These are phyloP conservation scores for Agelaius tricolor DNA, from an alignment of 2,113 vertebrate genomes.

Conservation along the genomic window DNA sequence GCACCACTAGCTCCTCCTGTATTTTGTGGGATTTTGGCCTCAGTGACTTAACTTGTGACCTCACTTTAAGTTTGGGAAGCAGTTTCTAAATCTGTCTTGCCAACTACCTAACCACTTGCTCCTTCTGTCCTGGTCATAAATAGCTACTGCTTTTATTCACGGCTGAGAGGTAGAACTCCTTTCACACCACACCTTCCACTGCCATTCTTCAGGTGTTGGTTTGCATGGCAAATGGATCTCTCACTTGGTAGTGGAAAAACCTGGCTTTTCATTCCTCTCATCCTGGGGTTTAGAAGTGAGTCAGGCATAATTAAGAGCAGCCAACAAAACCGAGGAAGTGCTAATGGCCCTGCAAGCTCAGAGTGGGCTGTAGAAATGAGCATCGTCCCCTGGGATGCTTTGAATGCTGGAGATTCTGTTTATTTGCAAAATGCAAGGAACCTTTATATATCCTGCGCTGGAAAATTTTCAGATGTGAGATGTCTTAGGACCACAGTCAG, in stretches of 20 bases:
- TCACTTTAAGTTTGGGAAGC: neutral
- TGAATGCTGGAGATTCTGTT: neutral
- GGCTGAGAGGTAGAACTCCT: neutral
- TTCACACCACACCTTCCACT: neutral
- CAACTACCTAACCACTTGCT: neutral
- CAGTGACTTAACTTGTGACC: neutral
- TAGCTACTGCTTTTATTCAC: neutral
- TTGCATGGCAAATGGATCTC: neutral
- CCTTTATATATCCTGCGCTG: neutral
- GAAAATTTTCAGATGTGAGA: neutral
- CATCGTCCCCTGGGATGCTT: neutral
- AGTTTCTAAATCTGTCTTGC: neutral
- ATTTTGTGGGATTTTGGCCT: neutral
- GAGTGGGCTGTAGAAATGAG: neutral
- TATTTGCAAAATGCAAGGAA: neutral
- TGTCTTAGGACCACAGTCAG: neutral
- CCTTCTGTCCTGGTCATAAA: neutral
- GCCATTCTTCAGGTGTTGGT: neutral
- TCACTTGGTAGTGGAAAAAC: neutral
- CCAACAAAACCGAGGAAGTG: neutral
- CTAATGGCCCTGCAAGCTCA: neutral
- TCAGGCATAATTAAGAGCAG: conserved; percentile 13
- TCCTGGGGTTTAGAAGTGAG: neutral
- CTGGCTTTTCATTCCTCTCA: neutral
- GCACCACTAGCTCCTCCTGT: neutral